phyloP scores from a whole-genome alignment of 2,113 vertebrate species.

The Daboia siamensis region DNA sequence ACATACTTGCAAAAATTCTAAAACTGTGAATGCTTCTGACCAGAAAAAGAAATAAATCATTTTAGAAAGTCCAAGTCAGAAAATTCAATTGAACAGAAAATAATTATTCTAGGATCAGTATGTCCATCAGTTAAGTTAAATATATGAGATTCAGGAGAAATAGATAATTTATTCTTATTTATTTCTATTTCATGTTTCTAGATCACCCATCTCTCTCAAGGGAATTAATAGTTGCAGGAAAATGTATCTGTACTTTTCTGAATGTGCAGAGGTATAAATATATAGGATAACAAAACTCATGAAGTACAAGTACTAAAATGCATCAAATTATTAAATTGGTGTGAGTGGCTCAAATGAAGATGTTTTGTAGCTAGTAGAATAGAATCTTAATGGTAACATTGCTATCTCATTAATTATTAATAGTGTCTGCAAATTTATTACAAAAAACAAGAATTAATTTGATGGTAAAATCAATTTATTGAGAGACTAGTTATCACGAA shows the following conservation, averaged over 20 bases:
- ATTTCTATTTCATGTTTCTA: background rate
- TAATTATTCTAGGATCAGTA: background rate
- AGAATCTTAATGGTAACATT: background rate
- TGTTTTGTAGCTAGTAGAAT: background rate
- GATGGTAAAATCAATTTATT: constrained; percentile 8
- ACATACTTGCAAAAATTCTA: background rate
- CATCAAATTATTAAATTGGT: background rate
- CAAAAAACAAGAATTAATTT: constrained; percentile 3
- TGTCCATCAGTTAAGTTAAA: background rate
- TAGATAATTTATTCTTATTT: background rate
- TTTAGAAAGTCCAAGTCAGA: background rate
- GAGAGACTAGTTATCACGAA: background rate
- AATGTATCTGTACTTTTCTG: background rate
- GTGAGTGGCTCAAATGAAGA: background rate
- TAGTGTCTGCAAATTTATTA: background rate
- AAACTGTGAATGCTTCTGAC: background rate
- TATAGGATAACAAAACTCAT: background rate
- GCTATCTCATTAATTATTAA: background rate
- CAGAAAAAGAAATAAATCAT: background rate
- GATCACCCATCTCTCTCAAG: background rate
- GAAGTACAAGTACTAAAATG: background rate
- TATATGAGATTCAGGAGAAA: background rate
- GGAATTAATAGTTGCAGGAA: background rate
- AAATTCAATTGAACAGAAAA: background rate
- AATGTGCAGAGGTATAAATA: background rate